Evolutionary conservation across 2,113 vertebrate species (phyloP), one percentile per base, ranked within the genome.

Genomic region (Hylia prasina): DNA sequence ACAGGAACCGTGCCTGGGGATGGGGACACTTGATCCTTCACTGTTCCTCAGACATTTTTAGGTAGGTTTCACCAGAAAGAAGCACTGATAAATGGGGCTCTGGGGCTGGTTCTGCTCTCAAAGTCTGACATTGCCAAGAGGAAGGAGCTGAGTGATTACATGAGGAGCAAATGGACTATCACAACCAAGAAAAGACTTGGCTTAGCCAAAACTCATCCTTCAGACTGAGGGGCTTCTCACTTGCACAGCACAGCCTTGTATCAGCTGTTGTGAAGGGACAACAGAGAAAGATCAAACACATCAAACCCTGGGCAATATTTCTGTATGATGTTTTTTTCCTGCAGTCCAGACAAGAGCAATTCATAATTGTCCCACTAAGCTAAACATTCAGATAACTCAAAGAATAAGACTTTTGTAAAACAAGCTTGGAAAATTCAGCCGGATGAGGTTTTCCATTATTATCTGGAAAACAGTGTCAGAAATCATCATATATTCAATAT

Each of bases 341-440:
- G 40, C 71, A 88, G 68, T 60, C 90, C 84, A 87, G 92, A 97
- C 48, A 7, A 94, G n/a, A 90, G 65, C 57, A 87, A 97, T 97
- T 83, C 28, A 60, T 96, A 94, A 79, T n/a, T 91, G 83, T 97
- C 75, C 60, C 57, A 57, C 40, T 94, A 80, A 91, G n/a, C 84
- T 93, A 96, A 97, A 95, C 87, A 95, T 60, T 71, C 90, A 92
- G 82, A 96, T 94, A 94, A 79, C 72, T 73, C 72, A 69, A 45
- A 89, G 76, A 78, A 57, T 39, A 60, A 81, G 72, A 75, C 58
- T 87, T 94, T 71, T 50, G 13, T 90, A 84, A 90, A 94, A 92
- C 65, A 93, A 89, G 57, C 44, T 44, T 78, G 77, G 80, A 93
- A 86, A 75, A 48, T 78, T 79, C 88, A 76, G 72, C 88, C 90